Base-by-base conservation (phyloP, 2,888 invertebrate species). In the Resseliella maxima region DNA sequence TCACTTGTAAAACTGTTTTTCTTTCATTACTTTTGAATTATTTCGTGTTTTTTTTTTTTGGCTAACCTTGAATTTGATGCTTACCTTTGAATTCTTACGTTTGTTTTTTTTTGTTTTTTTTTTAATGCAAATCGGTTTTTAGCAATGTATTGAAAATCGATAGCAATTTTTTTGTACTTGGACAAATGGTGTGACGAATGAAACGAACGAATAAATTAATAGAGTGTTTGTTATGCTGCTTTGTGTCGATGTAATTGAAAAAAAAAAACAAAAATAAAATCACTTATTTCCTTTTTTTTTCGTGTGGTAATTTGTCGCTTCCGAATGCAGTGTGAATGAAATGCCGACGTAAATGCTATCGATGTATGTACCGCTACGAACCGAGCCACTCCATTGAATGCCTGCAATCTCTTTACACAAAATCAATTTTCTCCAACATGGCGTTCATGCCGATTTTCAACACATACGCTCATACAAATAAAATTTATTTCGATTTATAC, bases 281-380 rank as follows among this genome's bases (percentile, higher is more conserved):
- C n/a, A n/a, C n/a, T n/a, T n/a, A n/a, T n/a, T n/a, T n/a, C n/a
- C n/a, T n/a, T n/a, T n/a, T n/a, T n/a, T n/a, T 35, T 35, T 64
- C 21, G 64, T 35, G 35, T 81, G 18, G 1, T n/a, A 38, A 8
- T 83, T 38, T n/a, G 0, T 83, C 83, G 36, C 38, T 83, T 83
- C 38, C n/a, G 38, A 38, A 83, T 38, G 12, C 83, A 83, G 24
- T 83, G 81, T 81, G 83, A 38, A 83, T 83, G 83, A 83, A 83
- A 83, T 83, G 83, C 83, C 83, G 83, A 83, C 83, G 83, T 38
- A 38, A 38, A 83, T 83, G 83, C 83, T 83, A 83, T 83, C 83
- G 83, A 83, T 83, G 12, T 38, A 24, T n/a, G n/a, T 83, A 38
- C n/a, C 83, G 83, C 41, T 83, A 38, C 83, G 38, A 38, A 83